Evolutionary conservation across 2,888 invertebrate species (phyloP).

Genomic region (Galeopsomyia nigrocyanea): DNA sequence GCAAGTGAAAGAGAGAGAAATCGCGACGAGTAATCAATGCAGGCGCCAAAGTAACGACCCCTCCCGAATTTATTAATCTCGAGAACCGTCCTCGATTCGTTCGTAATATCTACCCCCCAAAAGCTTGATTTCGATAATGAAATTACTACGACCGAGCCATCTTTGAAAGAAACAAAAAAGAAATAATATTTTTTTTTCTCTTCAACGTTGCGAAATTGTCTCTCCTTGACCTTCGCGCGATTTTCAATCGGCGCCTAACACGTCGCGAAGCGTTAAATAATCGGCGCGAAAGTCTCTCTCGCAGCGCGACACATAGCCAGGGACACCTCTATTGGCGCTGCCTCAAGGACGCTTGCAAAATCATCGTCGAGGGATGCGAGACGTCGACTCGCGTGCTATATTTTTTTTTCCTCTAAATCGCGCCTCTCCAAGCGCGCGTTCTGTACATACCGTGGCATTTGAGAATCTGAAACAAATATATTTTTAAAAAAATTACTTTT

Average conservation of each 20-base stretch:
- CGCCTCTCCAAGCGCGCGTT: background rate
- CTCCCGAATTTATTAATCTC: background rate
- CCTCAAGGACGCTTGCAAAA: conserved; percentile 41
- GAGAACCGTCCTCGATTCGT: conserved; percentile 53
- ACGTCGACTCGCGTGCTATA: background rate
- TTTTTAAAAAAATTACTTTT: no score
- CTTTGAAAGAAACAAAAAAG: no score
- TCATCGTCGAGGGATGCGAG: conserved; percentile 4
- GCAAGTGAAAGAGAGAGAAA: background rate
- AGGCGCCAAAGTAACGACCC: background rate
- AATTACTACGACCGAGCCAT: background rate
- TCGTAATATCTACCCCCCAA: conserved; percentile 28
- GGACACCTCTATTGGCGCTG: conserved; percentile 27
- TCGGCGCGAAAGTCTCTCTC: conserved; percentile 14
- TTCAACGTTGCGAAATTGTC: no score
- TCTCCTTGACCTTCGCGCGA: background rate
- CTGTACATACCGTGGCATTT: background rate
- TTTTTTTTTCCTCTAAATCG: no score
- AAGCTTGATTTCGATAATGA: conserved; percentile 1
- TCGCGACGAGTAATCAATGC: background rate
- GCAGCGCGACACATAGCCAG: conserved; percentile 9
- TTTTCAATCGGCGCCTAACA: background rate
- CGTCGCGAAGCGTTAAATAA: conserved; percentile 37
- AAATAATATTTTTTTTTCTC: no score
- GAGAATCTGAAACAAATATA: no score